Percentiles rank a stretch among this genome's conserved stretches.
phyloP scores from a whole-genome alignment of 2,888 invertebrate genomes.

The Vannuccia rotundouncinata region DNA sequence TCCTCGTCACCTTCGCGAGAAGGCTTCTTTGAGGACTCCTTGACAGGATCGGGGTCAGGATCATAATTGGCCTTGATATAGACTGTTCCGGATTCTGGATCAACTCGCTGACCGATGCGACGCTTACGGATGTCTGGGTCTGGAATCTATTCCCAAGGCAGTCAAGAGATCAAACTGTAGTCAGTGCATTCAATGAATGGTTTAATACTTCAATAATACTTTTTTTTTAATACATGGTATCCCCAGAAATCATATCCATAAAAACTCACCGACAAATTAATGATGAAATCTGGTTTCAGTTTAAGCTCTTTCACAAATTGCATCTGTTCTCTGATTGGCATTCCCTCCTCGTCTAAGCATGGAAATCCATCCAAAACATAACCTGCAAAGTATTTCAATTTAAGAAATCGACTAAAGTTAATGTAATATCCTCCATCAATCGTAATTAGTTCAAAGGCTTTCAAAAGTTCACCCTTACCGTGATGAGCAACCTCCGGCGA shows the following conservation, averaged over 20 bases:
- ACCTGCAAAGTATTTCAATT: too few species aligned
- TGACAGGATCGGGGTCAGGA: constrained; percentile 45
- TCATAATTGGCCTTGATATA: constrained; percentile 53
- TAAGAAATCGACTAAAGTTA: constrained; percentile 27
- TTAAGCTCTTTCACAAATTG: constrained; percentile 55
- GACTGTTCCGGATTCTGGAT: constrained; percentile 51
- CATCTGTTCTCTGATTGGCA: constrained; percentile 52
- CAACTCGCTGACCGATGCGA: constrained; percentile 50
- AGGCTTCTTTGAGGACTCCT: constrained; percentile 43
- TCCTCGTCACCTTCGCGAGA: constrained; percentile 44
- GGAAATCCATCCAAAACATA: constrained; percentile 56
- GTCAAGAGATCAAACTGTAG: too few species aligned
- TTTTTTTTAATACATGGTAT: too few species aligned
- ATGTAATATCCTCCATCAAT: background rate
- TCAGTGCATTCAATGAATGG: too few species aligned
- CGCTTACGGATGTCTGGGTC: constrained; percentile 52
- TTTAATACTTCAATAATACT: too few species aligned
- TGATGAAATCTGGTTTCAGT: constrained; percentile 55
- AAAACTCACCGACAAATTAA: constrained; percentile 54
- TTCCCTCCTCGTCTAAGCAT: constrained; percentile 48
- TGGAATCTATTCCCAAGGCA: constrained; percentile 54
- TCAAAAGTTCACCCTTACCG: too few species aligned
- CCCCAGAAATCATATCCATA: too few species aligned
- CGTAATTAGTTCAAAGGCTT: background rate
- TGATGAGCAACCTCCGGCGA: constrained; percentile 56